Base-by-base conservation (phyloP, 2,797 vertebrate species). In the Centroberyx gerrardi region DNA sequence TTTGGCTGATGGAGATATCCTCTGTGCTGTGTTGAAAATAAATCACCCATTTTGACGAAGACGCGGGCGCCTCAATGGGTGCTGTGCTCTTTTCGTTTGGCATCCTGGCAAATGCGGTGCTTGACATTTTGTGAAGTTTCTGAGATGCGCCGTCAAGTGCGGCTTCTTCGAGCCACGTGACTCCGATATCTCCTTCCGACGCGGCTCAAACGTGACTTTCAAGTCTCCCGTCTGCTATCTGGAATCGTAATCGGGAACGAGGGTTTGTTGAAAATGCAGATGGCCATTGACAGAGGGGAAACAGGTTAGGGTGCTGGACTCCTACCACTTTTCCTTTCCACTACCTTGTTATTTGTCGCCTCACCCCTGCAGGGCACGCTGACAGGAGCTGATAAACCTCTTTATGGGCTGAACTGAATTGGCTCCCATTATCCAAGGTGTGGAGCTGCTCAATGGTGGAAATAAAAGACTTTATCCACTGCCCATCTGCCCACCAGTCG, bases 361-460 rank as follows among this genome's bases (percentile, higher is more conserved):
- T 89, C 85, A 90, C 87, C 92, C 90, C 94, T 93, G 88, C 93
- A 93, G 93, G 94, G 91, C 90, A 92, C 88, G 90, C 92, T 94
- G 94, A 94, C 94, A 94, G 90, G 87, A 90, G 91, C 90, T 90
- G 94, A 95, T 94, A 95, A 95, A 94, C 89, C 92, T 94, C 91
- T 95, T 94, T 93, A 94, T 92, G 90, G 92, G 89, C 92, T 91
- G 90, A 91, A 94, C 93, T 92, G 93, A 94, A 94, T 94, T 95
- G 93, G 91, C 90, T 94, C 88, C 93, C 88, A 94, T 95, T 95
- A 95, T 95, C 92, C 89, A 89, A 93, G 93, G 93, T 95, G 92
- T 94, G 91, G 92, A 92, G 91, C 91, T 86, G 88, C 91, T 94
- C 93, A 92, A 89, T 91, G 86, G 81, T 81, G 90, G 86, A 90